Percentiles rank a stretch among this genome's conserved stretches.
Conservation (phyloP, 1,140 invertebrate species). For the Pteromalus puparum region DNA sequence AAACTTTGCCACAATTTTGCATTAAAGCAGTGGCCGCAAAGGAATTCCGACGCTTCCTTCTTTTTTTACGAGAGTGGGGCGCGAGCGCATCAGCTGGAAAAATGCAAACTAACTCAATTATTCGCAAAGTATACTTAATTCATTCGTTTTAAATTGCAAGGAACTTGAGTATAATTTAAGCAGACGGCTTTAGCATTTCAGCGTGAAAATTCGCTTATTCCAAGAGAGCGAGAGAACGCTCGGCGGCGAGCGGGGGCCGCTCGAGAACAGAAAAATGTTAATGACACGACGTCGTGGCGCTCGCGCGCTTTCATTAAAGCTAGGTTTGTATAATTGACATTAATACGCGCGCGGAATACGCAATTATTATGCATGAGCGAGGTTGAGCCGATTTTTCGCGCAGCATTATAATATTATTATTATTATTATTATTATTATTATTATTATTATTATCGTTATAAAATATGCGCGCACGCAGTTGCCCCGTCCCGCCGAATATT, state of each 20-base stretch:
- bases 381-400: neutral
- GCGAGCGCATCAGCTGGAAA: too few species aligned
- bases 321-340: constrained; percentile 42
- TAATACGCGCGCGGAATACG: constrained; percentile 2
- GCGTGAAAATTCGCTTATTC: constrained; percentile 29
- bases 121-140: constrained; percentile 33
- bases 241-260: too few species aligned
- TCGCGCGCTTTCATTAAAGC: constrained; percentile 31
- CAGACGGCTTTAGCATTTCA: neutral
- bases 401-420: too few species aligned
- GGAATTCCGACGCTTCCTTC: too few species aligned
- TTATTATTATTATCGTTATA: too few species aligned
- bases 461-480: too few species aligned
- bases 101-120: constrained; percentile 7
- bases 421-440: too few species aligned
- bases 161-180: constrained; percentile 26
- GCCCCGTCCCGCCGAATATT: neutral
- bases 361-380: constrained; percentile 21
- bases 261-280: constrained; percentile 1
- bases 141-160: constrained; percentile 10
- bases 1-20: neutral
- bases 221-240: neutral
- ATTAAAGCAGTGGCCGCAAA: neutral
- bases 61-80: too few species aligned
- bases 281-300: neutral